phyloP scores from a whole-genome alignment of 2,113 vertebrate genomes.

The Ptyas mucosa region DNA sequence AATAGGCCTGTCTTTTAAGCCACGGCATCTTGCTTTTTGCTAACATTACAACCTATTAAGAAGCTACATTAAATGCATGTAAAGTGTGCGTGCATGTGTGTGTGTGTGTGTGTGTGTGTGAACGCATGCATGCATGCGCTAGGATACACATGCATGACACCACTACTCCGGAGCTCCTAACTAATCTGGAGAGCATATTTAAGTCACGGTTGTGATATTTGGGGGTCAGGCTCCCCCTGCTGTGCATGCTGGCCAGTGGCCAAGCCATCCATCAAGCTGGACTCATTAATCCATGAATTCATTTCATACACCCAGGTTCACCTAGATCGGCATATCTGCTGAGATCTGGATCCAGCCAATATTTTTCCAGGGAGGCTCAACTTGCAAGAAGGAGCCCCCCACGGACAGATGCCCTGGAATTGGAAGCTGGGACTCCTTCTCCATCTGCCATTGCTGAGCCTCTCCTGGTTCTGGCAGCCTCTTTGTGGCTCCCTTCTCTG shows the following conservation, averaged over 20 bases:
- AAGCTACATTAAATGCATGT: slow-evolving; percentile 73
- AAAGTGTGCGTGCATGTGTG: slow-evolving; percentile 46
- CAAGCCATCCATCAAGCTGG: slow-evolving; percentile 68
- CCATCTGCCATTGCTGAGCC: neutral
- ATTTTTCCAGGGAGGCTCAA: slow-evolving; percentile 6
- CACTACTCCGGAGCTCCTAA: too few species aligned
- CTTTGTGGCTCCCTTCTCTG: neutral
- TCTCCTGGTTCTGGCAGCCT: neutral
- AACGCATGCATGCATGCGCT: neutral
- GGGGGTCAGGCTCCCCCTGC: slow-evolving; percentile 70
- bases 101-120: too few species aligned
- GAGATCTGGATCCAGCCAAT: slow-evolving; percentile 64
- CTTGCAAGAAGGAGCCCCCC: neutral
- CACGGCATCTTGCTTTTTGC: slow-evolving; percentile 72
- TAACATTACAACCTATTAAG: slow-evolving; percentile 75
- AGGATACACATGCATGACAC: neutral
- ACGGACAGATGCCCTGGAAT: neutral
- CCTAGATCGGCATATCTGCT: slow-evolving; percentile 59
- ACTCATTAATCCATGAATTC: slow-evolving; percentile 74
- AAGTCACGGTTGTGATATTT: slow-evolving; percentile 49
- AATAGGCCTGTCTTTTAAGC: slow-evolving; percentile 78
- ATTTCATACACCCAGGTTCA: slow-evolving; percentile 66
- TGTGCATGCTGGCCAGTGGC: slow-evolving; percentile 57
- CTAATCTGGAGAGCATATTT: neutral
- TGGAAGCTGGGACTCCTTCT: neutral